phyloP scores from a whole-genome alignment of 2,113 vertebrate genomes.

The Thamnophis sirtalis region DNA sequence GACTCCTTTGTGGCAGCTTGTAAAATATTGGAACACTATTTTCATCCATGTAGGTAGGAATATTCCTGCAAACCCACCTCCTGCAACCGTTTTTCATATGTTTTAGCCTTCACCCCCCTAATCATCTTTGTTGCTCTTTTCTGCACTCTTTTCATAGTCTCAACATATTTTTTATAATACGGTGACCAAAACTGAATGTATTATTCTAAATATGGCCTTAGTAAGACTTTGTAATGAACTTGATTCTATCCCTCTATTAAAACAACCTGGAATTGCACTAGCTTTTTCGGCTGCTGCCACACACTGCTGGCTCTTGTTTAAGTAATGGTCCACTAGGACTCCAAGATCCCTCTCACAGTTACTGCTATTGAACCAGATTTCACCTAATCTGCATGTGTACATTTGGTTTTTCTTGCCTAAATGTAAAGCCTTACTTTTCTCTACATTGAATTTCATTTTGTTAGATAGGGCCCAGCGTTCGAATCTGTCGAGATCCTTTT shows the following conservation, averaged over 20 bases:
- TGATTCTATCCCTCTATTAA: background rate
- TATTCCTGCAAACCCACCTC: background rate
- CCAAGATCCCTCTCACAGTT: background rate
- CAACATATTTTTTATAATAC: background rate
- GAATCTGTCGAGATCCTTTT: background rate
- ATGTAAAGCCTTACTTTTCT: background rate
- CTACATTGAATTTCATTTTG: background rate
- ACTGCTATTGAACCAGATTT: background rate
- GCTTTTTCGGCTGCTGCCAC: background rate
- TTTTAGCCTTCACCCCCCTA: background rate
- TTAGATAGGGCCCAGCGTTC: background rate
- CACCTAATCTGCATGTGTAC: background rate
- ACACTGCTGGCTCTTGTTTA: background rate
- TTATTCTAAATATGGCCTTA: background rate
- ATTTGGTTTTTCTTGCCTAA: background rate
- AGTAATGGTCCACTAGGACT: background rate
- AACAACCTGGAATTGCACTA: background rate
- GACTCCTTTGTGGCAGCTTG: background rate
- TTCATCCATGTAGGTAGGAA: background rate
- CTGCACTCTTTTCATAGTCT: background rate
- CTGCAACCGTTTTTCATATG: background rate
- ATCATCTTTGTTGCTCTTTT: background rate
- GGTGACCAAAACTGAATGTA: background rate
- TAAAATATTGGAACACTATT: background rate
- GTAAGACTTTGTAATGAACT: background rate